Base-by-base conservation (phyloP, 1,140 invertebrate species). In the Psilanteris sp. region DNA sequence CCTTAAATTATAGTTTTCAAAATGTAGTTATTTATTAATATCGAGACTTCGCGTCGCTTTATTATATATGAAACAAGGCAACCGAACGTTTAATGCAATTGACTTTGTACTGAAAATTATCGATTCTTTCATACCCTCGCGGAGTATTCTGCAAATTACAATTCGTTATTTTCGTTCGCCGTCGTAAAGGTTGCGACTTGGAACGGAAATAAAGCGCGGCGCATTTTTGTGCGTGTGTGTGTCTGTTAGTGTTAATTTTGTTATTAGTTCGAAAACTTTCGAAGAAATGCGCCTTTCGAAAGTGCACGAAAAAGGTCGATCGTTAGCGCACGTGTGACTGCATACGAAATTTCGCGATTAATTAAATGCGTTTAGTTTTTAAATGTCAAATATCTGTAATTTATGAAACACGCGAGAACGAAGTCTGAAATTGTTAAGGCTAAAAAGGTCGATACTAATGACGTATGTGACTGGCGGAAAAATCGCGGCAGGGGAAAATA, bases 81-180 rank as follows among this genome's bases (percentile, higher is more conserved):
- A 64, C 24, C 52, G 16, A 41, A 64, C 32, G 41, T 34, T 50
- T 43, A 48, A 62, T 48, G 29, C 32, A 50, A 10, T 48, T 62
- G 57, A 62, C 57, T 62, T 62, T 62, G 43, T 39, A 50, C 43
- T 62, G 43, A 43, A 34, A 62, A 62, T 39, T 32, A 62, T 62
- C 41, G 32, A 37, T 39, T 18, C 13, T 61, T 48, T 59, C n/a
- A 26, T 15, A 7, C 8, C 43, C 9, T 43, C 14, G 13, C 29
- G 22, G 46, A 44, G 26, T 36, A 9, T 13, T 14, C n/a, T n/a
- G n/a, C n/a, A n/a, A n/a, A n/a, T n/a, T n/a, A n/a, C n/a, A n/a
- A n/a, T n/a, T n/a, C n/a, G n/a, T n/a, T n/a, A n/a, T n/a, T n/a
- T n/a, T n/a, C n/a, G n/a, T n/a, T n/a, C n/a, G n/a, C n/a, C n/a